Conservation (phyloP, 2,797 vertebrate species). For the Poecilia velifera region DNA sequence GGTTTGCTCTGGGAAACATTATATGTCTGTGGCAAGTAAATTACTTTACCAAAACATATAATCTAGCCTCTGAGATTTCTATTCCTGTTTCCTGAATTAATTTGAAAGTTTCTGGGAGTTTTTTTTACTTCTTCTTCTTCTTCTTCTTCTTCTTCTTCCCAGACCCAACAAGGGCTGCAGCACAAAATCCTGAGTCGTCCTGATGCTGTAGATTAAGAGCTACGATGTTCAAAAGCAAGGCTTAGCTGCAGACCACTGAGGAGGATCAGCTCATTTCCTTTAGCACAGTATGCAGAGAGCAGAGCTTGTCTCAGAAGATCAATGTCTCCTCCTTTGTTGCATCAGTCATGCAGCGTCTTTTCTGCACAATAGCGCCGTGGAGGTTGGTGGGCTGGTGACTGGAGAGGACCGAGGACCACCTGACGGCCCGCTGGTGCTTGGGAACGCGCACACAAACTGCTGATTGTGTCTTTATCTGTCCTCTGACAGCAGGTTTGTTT, state of each 20-base stretch:
- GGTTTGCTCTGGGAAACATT: constrained; percentile 23
- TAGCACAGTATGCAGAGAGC: constrained; percentile 63
- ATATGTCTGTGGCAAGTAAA: constrained; percentile 27
- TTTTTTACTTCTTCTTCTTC: neutral
- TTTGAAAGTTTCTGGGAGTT: constrained; percentile 25
- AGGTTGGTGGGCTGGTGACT: constrained; percentile 64
- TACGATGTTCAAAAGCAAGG: constrained; percentile 64
- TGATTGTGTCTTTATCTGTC: constrained; percentile 75
- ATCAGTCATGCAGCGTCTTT: constrained; percentile 76
- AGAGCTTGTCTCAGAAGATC: constrained; percentile 74
- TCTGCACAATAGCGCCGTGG: constrained; percentile 69
- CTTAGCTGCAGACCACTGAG: constrained; percentile 71
- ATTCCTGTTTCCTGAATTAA: constrained; percentile 35
- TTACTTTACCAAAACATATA: constrained; percentile 30
- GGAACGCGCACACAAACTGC: constrained; percentile 55
- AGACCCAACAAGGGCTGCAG: constrained; percentile 48
- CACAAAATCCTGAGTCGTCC: constrained; percentile 54
- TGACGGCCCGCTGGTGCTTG: constrained; percentile 73
- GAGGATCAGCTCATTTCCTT: constrained; percentile 78
- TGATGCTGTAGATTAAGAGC: constrained; percentile 65
- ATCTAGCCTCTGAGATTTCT: constrained; percentile 21
- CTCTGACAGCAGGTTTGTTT: constrained; percentile 72
- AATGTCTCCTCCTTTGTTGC: constrained; percentile 76
- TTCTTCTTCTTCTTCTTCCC: constrained; percentile 12
- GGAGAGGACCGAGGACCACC: constrained; percentile 77